phyloP scores from a whole-genome alignment of 1,140 invertebrate species.

The Heliothis subflexa region DNA sequence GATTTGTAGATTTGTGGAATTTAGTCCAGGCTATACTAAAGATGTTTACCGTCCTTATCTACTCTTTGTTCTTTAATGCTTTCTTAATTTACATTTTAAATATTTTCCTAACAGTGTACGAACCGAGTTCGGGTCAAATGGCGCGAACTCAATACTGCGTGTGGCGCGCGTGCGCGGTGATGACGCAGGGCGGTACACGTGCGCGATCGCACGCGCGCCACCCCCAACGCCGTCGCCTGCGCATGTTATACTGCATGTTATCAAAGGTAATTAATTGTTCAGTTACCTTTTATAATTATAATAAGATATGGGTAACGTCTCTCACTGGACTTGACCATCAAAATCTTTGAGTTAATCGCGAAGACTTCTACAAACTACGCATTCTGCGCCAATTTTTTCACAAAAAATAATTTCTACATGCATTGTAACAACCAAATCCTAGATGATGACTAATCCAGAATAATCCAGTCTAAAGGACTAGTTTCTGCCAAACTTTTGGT shows the following conservation, averaged over 20 bases:
- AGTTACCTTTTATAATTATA: neutral
- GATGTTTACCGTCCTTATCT: neutral
- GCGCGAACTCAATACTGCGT: constrained; percentile 76
- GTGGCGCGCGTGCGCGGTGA: constrained; percentile 78
- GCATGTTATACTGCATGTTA: constrained; percentile 75
- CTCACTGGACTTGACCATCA: too few species aligned
- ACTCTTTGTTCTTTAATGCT: neutral
- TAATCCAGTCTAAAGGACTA: too few species aligned
- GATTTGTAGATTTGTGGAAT: too few species aligned
- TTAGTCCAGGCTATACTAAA: too few species aligned
- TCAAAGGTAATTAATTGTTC: constrained; percentile 69
- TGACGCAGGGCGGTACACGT: constrained; percentile 77
- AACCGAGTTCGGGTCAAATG: constrained; percentile 78
- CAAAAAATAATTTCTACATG: too few species aligned
- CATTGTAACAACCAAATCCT: too few species aligned
- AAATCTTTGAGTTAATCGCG: too few species aligned
- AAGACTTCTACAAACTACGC: too few species aligned
- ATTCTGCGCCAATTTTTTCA: too few species aligned
- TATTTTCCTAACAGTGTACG: constrained; percentile 65
- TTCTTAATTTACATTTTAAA: neutral
- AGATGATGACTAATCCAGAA: too few species aligned
- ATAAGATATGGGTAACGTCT: neutral
- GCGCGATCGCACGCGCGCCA: constrained; percentile 71
- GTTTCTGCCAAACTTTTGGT: too few species aligned
- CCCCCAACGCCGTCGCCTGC: constrained; percentile 69